phyloP scores from a whole-genome alignment of 2,797 vertebrate species.

The Luscinia luscinia region DNA sequence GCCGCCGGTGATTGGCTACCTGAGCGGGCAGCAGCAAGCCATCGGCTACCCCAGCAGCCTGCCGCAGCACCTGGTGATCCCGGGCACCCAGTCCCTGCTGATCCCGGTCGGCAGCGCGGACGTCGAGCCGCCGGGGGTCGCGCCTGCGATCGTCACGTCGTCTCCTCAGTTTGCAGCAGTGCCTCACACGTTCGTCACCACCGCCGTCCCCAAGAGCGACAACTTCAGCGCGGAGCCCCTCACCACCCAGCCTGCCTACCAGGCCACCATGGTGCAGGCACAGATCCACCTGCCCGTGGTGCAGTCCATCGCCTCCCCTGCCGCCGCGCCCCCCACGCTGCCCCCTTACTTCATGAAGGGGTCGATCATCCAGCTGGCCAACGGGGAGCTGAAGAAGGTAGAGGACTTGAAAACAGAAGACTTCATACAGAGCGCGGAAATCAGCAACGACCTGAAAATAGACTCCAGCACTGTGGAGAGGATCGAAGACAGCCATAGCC shows the following conservation, averaged over 20 bases:
- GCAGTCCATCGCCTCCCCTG: constrained; percentile 80
- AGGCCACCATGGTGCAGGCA: constrained; percentile 88
- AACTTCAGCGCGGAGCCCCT: constrained; percentile 81
- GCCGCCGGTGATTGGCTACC: constrained; percentile 92
- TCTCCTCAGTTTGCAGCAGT: constrained; percentile 86
- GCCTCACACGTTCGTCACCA: constrained; percentile 90
- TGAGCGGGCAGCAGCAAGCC: constrained; percentile 90
- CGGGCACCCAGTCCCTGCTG: constrained; percentile 91
- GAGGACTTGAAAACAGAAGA: constrained; percentile 98
- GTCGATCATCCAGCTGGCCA: constrained; percentile 97
- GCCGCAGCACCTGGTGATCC: constrained; percentile 94
- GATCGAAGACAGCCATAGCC: constrained; percentile 89
- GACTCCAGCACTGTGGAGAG: constrained; percentile 98
- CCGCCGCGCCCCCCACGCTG: constrained; percentile 83
- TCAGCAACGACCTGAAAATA: constrained; percentile 96
- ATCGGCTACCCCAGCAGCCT: constrained; percentile 89
- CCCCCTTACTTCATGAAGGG: constrained; percentile 98
- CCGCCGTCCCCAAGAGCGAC: constrained; percentile 88
- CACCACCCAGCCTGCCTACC: constrained; percentile 79
- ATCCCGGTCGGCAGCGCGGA: constrained; percentile 90
- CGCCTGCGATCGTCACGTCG: constrained; percentile 84
- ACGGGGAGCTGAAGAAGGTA: constrained; percentile 96
- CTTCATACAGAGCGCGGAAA: constrained; percentile 98
- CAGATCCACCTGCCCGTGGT: constrained; percentile 93
- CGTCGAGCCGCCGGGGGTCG: constrained; percentile 81